phyloP scores from a whole-genome alignment of 1,140 invertebrate genomes.

The Rhopalosiphum maidis region DNA sequence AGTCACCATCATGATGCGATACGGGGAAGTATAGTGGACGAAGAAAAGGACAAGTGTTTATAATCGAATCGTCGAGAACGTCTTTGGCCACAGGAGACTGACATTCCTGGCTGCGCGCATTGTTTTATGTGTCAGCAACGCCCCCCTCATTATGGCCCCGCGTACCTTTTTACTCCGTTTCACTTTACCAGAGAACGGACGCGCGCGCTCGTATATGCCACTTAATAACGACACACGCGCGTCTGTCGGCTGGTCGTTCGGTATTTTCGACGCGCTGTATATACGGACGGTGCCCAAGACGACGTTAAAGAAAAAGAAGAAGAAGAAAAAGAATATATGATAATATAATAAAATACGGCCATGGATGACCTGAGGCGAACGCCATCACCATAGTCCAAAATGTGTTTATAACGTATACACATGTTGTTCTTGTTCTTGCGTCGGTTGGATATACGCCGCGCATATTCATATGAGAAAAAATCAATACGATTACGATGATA shows the following conservation, averaged over 20 bases:
- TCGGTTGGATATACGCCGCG: not conserved
- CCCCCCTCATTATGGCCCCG: slow-evolving; percentile 54
- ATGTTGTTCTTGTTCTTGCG: slow-evolving; percentile 7
- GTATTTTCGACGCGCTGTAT: not conserved
- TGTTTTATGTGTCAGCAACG: slow-evolving; percentile 56
- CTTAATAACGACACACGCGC: slow-evolving; percentile 50
- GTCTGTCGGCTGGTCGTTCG: not conserved
- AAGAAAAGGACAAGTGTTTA: slow-evolving; percentile 20
- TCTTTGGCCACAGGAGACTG: slow-evolving; percentile 46
- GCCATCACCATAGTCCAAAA: not conserved
- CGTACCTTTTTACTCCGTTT: slow-evolving; percentile 42
- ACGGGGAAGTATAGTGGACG: not conserved
- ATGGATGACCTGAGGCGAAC: slow-evolving; percentile 27
- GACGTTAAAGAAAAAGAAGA: not conserved
- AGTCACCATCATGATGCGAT: not conserved
- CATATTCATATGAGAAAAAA: not conserved
- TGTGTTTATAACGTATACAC: not conserved
- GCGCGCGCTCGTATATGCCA: slow-evolving; percentile 7
- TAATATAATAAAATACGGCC: not conserved
- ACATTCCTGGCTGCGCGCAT: slow-evolving; percentile 48
- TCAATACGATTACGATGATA: not conserved
- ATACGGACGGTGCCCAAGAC: not conserved
- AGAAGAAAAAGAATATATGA: not conserved
- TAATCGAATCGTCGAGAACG: slow-evolving; percentile 17
- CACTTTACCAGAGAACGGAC: not conserved